phyloP scores from a whole-genome alignment of 1,140 invertebrate species.

The Cydia fagiglandana region DNA sequence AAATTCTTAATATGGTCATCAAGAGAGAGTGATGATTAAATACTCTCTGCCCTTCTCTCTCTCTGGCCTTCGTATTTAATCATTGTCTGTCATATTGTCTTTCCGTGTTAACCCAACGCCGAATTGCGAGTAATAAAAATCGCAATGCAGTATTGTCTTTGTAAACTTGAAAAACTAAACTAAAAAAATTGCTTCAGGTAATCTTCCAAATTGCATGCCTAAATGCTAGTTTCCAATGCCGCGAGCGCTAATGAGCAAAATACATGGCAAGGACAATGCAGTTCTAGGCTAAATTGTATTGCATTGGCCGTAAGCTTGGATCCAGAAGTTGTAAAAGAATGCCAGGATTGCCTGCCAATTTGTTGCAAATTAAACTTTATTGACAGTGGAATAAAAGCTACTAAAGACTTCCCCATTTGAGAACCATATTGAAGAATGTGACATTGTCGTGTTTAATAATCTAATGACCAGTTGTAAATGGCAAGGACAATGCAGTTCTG shows the following conservation, averaged over 20 bases:
- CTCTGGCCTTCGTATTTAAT: no score
- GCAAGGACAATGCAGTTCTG: conserved; percentile 2
- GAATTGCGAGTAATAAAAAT: background rate
- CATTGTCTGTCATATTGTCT: no score
- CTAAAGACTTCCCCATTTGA: no score
- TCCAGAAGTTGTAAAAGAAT: background rate
- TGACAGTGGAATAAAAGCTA: background rate
- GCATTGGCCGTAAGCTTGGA: background rate
- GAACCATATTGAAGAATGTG: background rate
- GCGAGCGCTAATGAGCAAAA: background rate
- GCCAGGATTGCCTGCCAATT: background rate
- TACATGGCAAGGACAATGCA: conserved; percentile 9
- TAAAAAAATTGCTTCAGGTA: background rate
- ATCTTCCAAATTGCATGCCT: conserved; percentile 3
- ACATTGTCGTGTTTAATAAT: background rate
- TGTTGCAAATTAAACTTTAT: background rate
- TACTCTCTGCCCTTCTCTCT: no score
- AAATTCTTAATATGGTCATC: no score
- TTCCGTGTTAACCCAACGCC: no score
- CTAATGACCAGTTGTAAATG: background rate
- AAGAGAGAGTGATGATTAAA: no score
- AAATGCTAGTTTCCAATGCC: background rate
- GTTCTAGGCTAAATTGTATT: conserved; percentile 4
- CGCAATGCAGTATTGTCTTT: background rate
- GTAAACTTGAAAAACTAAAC: background rate